Evolutionary conservation across 2,113 vertebrate genomes (phyloP).

Genomic region (Rattus rattus): DNA sequence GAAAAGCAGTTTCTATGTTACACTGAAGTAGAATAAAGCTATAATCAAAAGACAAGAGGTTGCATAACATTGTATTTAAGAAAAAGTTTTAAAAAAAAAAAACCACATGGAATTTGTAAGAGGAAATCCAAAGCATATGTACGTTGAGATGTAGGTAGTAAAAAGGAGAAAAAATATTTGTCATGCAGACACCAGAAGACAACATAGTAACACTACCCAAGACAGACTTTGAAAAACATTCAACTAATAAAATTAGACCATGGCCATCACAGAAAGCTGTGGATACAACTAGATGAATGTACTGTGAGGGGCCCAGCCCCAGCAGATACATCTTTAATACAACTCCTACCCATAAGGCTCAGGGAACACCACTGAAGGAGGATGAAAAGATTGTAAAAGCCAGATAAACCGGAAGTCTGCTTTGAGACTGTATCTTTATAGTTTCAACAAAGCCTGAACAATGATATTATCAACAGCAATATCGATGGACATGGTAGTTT

Average conservation of each 20-base stretch:
- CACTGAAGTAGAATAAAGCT: neutral
- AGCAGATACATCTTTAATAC: neutral
- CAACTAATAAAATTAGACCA: neutral
- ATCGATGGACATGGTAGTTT: neutral
- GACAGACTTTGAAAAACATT: neutral
- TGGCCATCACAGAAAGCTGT: neutral
- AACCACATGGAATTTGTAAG: neutral
- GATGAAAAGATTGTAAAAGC: neutral
- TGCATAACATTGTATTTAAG: neutral
- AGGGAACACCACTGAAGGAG: neutral
- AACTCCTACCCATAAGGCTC: neutral
- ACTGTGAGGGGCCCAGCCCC: neutral
- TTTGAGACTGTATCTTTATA: neutral
- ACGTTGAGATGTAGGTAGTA: neutral
- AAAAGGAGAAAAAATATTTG: neutral
- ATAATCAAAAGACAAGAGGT: neutral
- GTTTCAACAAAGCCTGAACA: neutral
- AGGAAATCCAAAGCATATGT: neutral
- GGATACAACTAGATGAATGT: neutral
- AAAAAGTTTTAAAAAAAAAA: neutral
- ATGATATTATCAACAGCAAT: neutral
- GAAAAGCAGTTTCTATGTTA: neutral
- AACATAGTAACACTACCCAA: neutral
- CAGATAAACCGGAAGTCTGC: neutral
- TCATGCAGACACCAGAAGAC: neutral